Percentiles rank a stretch among this genome's conserved stretches.
phyloP scores from a whole-genome alignment of 2,113 vertebrate genomes.

The Trichechus manatus region DNA sequence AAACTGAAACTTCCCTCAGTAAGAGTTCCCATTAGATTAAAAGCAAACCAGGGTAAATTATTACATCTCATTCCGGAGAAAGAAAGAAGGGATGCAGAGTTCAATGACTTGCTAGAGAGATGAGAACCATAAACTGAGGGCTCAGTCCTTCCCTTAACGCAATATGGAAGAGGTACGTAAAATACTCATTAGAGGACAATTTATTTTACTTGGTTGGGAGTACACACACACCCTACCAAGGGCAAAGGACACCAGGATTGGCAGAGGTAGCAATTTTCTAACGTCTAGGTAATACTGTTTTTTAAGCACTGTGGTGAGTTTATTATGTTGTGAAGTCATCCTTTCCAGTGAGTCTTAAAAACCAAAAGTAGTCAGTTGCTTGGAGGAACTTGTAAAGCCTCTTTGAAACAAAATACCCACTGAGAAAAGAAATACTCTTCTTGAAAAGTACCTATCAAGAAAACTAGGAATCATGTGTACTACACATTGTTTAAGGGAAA shows the following conservation, averaged over 20 bases:
- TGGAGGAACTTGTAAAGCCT: not conserved
- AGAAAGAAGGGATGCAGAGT: not conserved
- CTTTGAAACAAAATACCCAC: slow-evolving; percentile 27
- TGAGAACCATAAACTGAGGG: not conserved
- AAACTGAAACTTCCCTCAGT: not conserved
- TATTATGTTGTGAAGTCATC: slow-evolving; percentile 25
- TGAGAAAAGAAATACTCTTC: not conserved
- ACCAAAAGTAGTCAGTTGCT: not conserved
- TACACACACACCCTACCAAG: not conserved
- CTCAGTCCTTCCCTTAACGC: not conserved
- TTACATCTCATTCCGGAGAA: not conserved
- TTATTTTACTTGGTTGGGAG: not conserved
- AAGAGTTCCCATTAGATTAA: not conserved
- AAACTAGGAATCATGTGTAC: not conserved
- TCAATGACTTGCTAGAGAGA: not conserved
- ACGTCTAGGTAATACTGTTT: not conserved
- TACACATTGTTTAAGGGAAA: not conserved
- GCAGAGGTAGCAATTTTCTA: not conserved
- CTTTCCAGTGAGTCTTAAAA: not conserved
- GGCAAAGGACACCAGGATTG: not conserved
- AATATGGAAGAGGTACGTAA: not conserved
- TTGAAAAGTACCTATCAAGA: not conserved
- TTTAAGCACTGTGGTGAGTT: slow-evolving; percentile 42
- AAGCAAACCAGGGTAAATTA: not conserved
- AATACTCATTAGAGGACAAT: not conserved